Percentiles rank a stretch among this genome's conserved stretches.
phyloP scores from a whole-genome alignment of 2,797 vertebrate genomes.

The Premnoplex brunnescens region DNA sequence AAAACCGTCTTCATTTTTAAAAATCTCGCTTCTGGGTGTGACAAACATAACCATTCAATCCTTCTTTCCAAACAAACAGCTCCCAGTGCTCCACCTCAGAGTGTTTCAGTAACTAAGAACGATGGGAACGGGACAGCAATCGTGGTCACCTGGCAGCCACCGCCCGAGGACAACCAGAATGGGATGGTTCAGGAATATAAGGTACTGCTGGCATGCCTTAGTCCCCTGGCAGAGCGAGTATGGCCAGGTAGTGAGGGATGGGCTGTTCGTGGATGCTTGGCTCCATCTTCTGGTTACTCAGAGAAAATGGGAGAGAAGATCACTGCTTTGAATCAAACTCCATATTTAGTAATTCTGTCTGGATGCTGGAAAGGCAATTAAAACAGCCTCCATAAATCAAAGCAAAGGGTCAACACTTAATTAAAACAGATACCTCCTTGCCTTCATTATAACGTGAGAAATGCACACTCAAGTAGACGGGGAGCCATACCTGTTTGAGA shows the following conservation, averaged over 20 bases:
- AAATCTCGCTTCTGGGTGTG: fast-evolving
- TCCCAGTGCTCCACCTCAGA: constrained; percentile 92
- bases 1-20: not conserved
- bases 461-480: not conserved
- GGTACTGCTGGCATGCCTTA: constrained; percentile 74
- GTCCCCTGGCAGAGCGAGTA: not conserved
- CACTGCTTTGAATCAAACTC: not conserved
- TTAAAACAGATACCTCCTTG: not conserved
- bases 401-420: not conserved
- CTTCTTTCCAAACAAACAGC: constrained; percentile 72
- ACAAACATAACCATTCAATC: not conserved
- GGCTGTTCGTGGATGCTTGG: constrained; percentile 78
- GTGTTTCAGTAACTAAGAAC: constrained; percentile 91
- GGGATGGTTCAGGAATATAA: constrained; percentile 97
- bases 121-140: constrained; percentile 93
- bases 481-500: not conserved
- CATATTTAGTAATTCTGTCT: not conserved
- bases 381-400: not conserved
- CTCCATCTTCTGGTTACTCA: constrained; percentile 86
- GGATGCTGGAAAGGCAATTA: constrained; percentile 26
- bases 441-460: constrained; percentile 6
- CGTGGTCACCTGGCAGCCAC: constrained; percentile 94
- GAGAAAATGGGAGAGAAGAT: not conserved
- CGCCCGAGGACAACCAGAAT: constrained; percentile 92
- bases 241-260: not conserved